Conservation (phyloP, 2,888 invertebrate genomes). For the Escarpia spicata region DNA sequence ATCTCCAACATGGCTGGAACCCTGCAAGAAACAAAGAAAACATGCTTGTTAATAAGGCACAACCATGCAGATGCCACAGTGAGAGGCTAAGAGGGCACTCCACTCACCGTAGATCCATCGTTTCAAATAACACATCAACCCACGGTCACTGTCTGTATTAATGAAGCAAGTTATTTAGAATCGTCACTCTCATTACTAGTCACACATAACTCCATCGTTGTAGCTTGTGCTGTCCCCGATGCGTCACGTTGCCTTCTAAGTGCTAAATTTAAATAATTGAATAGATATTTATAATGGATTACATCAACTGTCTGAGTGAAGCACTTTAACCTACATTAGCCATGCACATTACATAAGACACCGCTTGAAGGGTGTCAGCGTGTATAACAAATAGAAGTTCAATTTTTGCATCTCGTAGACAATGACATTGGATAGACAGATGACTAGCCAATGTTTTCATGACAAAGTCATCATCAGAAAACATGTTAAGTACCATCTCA, state of each 20-base stretch:
- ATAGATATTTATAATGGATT: background rate
- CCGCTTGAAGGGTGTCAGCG: background rate
- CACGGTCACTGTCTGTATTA: background rate
- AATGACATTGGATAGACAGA: no score
- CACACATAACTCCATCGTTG: background rate
- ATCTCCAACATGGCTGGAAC: background rate
- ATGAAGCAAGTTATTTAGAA: background rate
- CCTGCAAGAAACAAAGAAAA: background rate
- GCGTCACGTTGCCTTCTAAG: background rate
- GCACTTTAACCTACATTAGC: background rate
- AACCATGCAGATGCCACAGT: background rate
- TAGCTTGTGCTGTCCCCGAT: background rate
- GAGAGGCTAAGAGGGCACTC: background rate
- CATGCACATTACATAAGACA: background rate
- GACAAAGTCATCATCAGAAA: background rate
- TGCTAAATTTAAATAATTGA: constrained; percentile 12
- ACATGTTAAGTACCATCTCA: background rate
- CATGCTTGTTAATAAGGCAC: background rate
- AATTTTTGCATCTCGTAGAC: background rate
- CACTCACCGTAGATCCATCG: background rate
- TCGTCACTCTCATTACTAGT: background rate
- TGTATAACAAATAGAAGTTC: background rate
- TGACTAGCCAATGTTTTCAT: background rate
- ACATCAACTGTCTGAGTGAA: background rate
- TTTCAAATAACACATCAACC: background rate